Evolutionary conservation across 2,113 vertebrate species (phyloP).

Genomic region (Anas platyrhynchos): DNA sequence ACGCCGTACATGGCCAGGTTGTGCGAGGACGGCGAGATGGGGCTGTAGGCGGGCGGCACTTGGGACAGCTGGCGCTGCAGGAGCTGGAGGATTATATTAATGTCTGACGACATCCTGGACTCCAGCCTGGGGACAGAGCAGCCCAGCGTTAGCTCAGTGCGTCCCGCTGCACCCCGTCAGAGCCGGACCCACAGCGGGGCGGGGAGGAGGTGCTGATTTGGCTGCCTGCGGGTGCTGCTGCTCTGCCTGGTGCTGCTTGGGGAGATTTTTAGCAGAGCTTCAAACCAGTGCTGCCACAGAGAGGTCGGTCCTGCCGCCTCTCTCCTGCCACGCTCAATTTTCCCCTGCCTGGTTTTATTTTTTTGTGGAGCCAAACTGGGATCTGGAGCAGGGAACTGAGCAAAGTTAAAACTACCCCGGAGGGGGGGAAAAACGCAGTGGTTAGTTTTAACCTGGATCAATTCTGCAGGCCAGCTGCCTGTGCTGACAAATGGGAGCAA

Average conservation of each 20-base stretch:
- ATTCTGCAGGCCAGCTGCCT: constrained; percentile 44
- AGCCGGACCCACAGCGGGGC: not conserved
- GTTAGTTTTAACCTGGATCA: constrained; percentile 53
- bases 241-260: not conserved
- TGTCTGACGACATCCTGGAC: constrained; percentile 91
- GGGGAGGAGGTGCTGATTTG: not conserved
- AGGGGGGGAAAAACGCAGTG: not conserved
- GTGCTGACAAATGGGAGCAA: constrained; percentile 9
- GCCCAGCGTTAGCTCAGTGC: not conserved
- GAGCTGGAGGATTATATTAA: constrained; percentile 91
- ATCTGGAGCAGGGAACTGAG: not conserved
- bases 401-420: constrained; percentile 6
- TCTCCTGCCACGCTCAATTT: not conserved
- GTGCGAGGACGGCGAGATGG: constrained; percentile 79
- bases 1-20: constrained; percentile 78
- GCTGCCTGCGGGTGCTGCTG: not conserved
- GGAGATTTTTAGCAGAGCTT: not conserved
- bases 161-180: not conserved
- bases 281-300: not conserved
- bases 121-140: constrained; percentile 84
- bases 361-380: not conserved
- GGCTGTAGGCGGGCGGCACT: constrained; percentile 85
- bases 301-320: not conserved
- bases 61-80: constrained; percentile 90
- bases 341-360: not conserved